A percentile compares a stretch with the other conserved stretches of the same genome.
These are phyloP conservation scores for Ptychadena robeensis DNA, from an alignment of 2,797 vertebrate genomes.

Conservation along the genomic window DNA sequence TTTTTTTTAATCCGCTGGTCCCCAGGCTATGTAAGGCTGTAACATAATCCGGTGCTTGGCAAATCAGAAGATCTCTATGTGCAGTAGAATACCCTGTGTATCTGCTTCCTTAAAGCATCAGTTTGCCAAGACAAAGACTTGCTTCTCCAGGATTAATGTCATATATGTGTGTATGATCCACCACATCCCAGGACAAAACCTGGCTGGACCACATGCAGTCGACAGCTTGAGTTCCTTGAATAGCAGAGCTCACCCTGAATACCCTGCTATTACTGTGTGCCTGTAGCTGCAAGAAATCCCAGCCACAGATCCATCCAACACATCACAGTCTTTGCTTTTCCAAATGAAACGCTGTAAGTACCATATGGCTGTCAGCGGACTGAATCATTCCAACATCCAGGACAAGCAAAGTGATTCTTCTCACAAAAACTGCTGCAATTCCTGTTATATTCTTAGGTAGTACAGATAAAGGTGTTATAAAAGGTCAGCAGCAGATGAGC, in stretches of 20 bases:
- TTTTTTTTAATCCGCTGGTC: not conserved
- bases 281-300: not conserved
- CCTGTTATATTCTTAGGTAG: not conserved
- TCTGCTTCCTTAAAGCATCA: not conserved
- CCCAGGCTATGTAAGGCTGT: not conserved
- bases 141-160: not conserved
- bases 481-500: conserved; percentile 27
- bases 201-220: not conserved
- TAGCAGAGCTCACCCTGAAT: not conserved
- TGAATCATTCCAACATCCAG: conserved; percentile 23
- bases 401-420: conserved; percentile 20
- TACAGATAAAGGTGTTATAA: conserved; percentile 5
- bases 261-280: not conserved
- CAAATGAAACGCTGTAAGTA: not conserved
- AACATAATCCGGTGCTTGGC: not conserved
- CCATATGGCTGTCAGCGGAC: conserved; percentile 7
- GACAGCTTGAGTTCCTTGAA: not conserved
- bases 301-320: not conserved
- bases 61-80: not conserved
- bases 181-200: not conserved
- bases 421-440: conserved; percentile 28
- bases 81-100: not conserved
- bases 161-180: not conserved
- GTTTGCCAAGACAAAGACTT: not conserved
- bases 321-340: not conserved